Conservation (phyloP, 2,888 invertebrate genomes). For the Pollenia labialis region DNA sequence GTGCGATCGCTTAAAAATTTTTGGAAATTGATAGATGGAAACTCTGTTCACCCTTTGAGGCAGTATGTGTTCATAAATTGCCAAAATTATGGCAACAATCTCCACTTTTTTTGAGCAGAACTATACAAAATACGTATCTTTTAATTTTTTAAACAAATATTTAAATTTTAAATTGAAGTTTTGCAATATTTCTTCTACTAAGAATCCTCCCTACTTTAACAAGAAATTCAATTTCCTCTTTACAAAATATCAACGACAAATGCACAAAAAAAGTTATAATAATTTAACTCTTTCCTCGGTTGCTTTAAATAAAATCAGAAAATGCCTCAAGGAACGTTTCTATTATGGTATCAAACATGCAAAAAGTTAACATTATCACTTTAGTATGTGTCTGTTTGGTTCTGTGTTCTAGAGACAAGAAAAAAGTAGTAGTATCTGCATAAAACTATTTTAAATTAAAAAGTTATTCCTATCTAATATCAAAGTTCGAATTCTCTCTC, state of each 20-base stretch:
- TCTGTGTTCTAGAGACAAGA: not conserved
- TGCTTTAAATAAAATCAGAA: conserved; percentile 38
- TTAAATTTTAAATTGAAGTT: too few relatives aligned
- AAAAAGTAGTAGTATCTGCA: conserved; percentile 61
- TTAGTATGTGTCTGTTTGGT: not conserved
- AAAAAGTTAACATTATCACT: conserved; percentile 46
- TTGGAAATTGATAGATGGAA: too few relatives aligned
- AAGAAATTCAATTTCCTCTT: not conserved
- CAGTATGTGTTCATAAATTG: too few relatives aligned
- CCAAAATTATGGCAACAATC: too few relatives aligned
- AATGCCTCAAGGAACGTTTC: conserved; percentile 42
- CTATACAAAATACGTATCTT: too few relatives aligned
- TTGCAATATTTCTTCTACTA: too few relatives aligned
- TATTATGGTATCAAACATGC: conserved; percentile 37
- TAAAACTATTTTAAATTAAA: conserved; percentile 72
- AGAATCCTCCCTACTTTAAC: not conserved
- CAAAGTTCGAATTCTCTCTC: not conserved
- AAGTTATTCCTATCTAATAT: conserved; percentile 47
- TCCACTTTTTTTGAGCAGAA: too few relatives aligned
- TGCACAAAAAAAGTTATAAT: not conserved
- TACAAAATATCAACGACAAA: not conserved
- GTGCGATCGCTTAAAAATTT: too few relatives aligned
- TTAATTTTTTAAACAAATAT: too few relatives aligned
- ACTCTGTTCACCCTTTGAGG: too few relatives aligned
- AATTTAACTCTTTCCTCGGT: not conserved